phyloP scores from a whole-genome alignment of 2,888 invertebrate species.

The Mactromeris polynyma region DNA sequence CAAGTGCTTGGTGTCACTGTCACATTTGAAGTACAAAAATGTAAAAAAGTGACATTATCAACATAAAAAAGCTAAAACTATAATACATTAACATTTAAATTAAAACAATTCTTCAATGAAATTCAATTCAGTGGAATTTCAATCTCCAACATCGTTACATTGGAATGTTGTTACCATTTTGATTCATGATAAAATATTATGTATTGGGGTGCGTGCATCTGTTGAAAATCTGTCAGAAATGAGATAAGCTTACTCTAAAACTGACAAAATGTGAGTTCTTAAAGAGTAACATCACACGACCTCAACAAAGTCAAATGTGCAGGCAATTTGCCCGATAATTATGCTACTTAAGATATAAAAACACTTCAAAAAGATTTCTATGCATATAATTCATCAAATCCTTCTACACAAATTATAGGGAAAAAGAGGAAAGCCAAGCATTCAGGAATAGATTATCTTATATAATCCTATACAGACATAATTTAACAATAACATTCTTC shows the following conservation, averaged over 20 bases:
- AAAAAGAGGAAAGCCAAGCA: neutral
- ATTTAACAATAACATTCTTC: neutral
- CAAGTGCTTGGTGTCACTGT: slow-evolving; percentile 9
- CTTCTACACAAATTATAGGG: neutral
- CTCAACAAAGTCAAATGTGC: neutral
- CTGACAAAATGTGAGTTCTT: neutral
- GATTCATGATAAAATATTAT: neutral
- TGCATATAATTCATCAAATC: neutral
- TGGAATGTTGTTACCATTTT: neutral
- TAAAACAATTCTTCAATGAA: neutral
- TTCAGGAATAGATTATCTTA: neutral
- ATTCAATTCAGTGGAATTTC: neutral
- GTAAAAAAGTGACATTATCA: neutral
- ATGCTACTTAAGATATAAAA: neutral
- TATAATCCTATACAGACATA: neutral
- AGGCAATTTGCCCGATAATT: neutral
- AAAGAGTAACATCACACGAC: neutral
- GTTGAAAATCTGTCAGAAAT: neutral
- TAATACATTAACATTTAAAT: neutral
- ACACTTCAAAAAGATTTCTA: neutral
- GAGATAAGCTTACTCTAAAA: neutral
- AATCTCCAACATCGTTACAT: neutral
- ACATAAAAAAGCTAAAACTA: neutral
- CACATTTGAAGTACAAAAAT: neutral
- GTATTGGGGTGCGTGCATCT: neutral